Evolutionary conservation across 2,797 vertebrate species (phyloP), one percentile per base, ranked within the genome.

Genomic region (Hippopotamyrus pictus): DNA sequence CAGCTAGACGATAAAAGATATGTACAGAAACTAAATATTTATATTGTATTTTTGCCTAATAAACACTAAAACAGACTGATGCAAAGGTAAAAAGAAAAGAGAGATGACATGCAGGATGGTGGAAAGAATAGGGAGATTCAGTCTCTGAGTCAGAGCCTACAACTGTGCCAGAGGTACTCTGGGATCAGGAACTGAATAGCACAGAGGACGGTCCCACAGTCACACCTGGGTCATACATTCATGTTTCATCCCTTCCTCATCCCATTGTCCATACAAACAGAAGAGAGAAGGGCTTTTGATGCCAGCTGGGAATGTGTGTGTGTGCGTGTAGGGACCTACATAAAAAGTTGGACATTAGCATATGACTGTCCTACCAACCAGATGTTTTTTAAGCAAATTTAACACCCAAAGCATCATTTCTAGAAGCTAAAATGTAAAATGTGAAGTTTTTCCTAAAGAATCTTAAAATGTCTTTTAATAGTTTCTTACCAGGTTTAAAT

Each of bases 191-290:
- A 37, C 51, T 59, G 51, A 87, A 59, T 57, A 17, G 22, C 25
- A 54, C 3, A 17, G 5, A 41, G 33, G 3, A 19, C 51, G 5
- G 25, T 57, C 53, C 22, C 53, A 17, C 19, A 53, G 48, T 54
- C 51, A 87, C 85, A 54, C 85, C 85, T 87, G 85, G 85, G 14
- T 33, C 25, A 51, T 33, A 51, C 85, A 57, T 41, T 87, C 48
- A 17, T 37, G 84, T 22, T 33, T 51, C 12, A 29, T 7, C n/a
- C 46, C 46, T 29, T 86, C 48, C 83, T 29, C n/a, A 50, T 51
- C 29, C 53, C 85, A 87, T 51, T 14, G 51, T 53, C 53, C 53
- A 59, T 46, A 44, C 46, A 85, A 51, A 48, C 44, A 46, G 84
- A 86, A 57, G n/a, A 85, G 46, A 37, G 46, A 48, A 22, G 79